Evolutionary conservation across 2,888 invertebrate species (phyloP).

Genomic region (Melieria crassipennis): DNA sequence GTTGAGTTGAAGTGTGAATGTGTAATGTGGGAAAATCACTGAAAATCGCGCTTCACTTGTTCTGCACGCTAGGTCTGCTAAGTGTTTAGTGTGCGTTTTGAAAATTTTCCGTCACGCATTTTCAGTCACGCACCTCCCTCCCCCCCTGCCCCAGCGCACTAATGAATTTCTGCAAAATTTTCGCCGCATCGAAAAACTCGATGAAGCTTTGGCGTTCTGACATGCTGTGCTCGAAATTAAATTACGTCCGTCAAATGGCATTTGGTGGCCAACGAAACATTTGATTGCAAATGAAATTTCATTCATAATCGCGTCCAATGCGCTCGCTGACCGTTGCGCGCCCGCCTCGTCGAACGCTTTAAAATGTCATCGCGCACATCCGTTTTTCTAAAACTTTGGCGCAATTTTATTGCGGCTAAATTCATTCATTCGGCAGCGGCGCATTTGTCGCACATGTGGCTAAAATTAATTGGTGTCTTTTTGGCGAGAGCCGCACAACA

Average conservation of each 20-base stretch:
- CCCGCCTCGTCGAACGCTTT: conserved; percentile 4
- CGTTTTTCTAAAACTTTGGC: conserved; percentile 7
- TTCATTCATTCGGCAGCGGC: conserved; percentile 24
- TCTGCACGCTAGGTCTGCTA: not conserved
- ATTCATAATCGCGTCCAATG: conserved; percentile 20
- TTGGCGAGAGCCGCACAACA: conserved; percentile 7
- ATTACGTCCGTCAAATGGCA: not conserved
- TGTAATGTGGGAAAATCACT: conserved; percentile 26
- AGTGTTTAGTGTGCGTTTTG: not conserved
- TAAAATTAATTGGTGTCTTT: conserved; percentile 32
- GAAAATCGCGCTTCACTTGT: conserved; percentile 11
- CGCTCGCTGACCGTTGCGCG: not conserved
- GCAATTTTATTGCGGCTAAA: conserved; percentile 6
- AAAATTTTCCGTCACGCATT: not conserved
- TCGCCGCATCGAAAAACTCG: too few relatives aligned
- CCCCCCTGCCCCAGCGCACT: too few relatives aligned
- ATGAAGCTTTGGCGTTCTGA: not conserved
- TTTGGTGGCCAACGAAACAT: conserved; percentile 4
- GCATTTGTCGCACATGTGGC: conserved; percentile 23
- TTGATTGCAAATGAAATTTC: conserved; percentile 20
- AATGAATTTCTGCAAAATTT: too few relatives aligned
- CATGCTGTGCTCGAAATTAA: not conserved
- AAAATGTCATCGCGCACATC: conserved; percentile 28
- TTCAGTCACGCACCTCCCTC: not conserved
- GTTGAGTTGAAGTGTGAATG: conserved; percentile 8